Evolutionary conservation across 2,113 vertebrate species (phyloP), one percentile per base, ranked within the genome.

Genomic region (Prionailurus viverrinus): DNA sequence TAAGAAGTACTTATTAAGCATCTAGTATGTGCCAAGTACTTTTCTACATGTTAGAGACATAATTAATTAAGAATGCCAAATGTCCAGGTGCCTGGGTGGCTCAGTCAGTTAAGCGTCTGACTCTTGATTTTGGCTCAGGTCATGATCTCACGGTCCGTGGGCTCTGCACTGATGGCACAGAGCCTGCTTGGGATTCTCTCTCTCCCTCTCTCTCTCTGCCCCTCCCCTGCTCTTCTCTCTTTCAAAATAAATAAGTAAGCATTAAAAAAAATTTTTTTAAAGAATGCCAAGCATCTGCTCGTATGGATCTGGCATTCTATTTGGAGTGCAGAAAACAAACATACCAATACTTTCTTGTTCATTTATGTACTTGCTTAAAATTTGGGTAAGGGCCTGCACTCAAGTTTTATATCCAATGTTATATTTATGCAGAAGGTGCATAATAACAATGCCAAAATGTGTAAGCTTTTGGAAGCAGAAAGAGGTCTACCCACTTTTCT

Each of bases 381-480:
- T 85, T 95, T 92, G 83, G n/a, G 12, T 86, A 69, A 95, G 45
- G 21, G 51, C 81, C 48, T 79, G 41, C 88, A 91, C 33, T 93
- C 27, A 90, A 65, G 53, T n/a, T 86, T 51, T 68, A 73, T 41
- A 25, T 27, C 33, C 31, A 68, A 18, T 76, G 33, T 61, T 86
- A 25, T 21, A 74, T 87, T 89, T 73, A 79, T 69, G n/a, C n/a
- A 94, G 7, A 91, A 80, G 33, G 15, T 63, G 2, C 76, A 15
- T 39, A 68, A 86, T 41, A 68, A 86, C 39, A 25, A 4, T 51
- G 27, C 31, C 12, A 82, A 74, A 45, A 92, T 48, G 16, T 69
- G 7, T 53, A 29, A 85, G 5, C 14, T 41, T 87, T 65, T 45
- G 1, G 0, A 71, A 73, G 33, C 45, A 84, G 15, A 10, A 91